These are phyloP conservation scores for Pseudocheirus occidentalis DNA, from an alignment of 2,797 vertebrate genomes.

Conservation along the genomic window DNA sequence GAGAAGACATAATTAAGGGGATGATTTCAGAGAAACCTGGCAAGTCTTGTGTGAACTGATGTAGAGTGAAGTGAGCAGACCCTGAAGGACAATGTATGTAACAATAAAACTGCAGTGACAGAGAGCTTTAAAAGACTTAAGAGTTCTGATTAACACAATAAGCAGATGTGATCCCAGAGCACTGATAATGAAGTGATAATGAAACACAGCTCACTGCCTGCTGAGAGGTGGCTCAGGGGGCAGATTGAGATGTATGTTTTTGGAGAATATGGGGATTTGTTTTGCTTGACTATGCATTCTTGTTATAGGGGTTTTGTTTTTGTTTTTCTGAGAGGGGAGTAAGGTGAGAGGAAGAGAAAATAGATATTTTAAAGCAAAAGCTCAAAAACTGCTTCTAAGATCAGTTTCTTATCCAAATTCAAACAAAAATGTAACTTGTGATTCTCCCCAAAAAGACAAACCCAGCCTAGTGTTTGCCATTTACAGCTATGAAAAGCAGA, in stretches of 20 bases:
- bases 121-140: not conserved
- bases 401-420: not conserved
- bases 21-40: too few species aligned
- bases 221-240: too few species aligned
- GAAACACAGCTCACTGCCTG: not conserved
- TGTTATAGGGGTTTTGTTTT: not conserved
- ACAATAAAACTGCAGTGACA: not conserved
- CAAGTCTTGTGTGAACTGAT: too few species aligned
- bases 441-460: not conserved
- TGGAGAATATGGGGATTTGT: not conserved
- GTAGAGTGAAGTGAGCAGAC: not conserved
- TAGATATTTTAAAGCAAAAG: not conserved
- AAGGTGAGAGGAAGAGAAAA: not conserved
- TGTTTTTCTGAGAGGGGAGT: not conserved
- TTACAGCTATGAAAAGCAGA: not conserved
- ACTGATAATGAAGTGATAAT: not conserved
- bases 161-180: not conserved
- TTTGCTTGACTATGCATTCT: not conserved
- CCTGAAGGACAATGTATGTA: not conserved
- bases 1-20: not conserved
- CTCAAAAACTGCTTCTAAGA: not conserved
- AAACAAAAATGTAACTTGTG: not conserved
- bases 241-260: not conserved
- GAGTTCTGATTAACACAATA: not conserved
- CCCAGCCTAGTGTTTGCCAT: not conserved